A percentile compares a stretch with the other conserved stretches of the same genome.
These are phyloP conservation scores for Pachydiplax longipennis DNA, from an alignment of 2,888 invertebrate genomes.

Conservation along the genomic window DNA sequence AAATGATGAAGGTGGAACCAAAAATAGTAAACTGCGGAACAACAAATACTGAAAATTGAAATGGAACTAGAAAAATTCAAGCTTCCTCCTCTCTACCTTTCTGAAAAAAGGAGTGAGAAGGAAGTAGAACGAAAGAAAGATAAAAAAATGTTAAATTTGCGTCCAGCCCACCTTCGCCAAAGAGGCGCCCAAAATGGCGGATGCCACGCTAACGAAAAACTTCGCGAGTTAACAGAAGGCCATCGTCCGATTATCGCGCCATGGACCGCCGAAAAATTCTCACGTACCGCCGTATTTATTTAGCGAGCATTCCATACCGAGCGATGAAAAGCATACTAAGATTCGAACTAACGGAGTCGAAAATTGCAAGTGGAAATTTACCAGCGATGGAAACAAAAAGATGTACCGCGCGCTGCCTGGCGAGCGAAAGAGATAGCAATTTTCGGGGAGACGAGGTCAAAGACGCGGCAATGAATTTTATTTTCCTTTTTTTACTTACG, in stretches of 20 bases:
- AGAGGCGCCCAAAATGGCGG: constrained; percentile 22
- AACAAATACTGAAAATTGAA: too few relatives aligned
- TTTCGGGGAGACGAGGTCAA: neutral
- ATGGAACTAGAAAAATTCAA: too few relatives aligned
- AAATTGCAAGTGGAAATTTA: neutral
- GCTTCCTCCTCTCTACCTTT: too few relatives aligned
- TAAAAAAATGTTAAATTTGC: neutral
- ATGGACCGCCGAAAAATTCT: neutral
- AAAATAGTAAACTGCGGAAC: too few relatives aligned
- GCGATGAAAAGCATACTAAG: neutral
- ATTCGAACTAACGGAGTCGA: neutral
- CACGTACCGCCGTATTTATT: neutral
- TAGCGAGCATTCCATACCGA: neutral
- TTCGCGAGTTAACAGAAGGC: neutral
- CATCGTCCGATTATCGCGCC: neutral
- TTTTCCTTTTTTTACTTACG: neutral
- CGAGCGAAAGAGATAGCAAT: neutral
- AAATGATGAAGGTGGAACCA: too few relatives aligned
- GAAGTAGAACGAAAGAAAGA: neutral
- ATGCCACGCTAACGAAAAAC: constrained; percentile 11
- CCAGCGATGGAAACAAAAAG: neutral
- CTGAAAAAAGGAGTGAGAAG: neutral
- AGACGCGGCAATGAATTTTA: neutral
- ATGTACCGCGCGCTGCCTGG: neutral
- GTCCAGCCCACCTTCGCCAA: neutral